Evolutionary conservation across 1,140 invertebrate genomes (phyloP), one percentile per base, ranked within the genome.

Genomic region (Hetaerina americana): DNA sequence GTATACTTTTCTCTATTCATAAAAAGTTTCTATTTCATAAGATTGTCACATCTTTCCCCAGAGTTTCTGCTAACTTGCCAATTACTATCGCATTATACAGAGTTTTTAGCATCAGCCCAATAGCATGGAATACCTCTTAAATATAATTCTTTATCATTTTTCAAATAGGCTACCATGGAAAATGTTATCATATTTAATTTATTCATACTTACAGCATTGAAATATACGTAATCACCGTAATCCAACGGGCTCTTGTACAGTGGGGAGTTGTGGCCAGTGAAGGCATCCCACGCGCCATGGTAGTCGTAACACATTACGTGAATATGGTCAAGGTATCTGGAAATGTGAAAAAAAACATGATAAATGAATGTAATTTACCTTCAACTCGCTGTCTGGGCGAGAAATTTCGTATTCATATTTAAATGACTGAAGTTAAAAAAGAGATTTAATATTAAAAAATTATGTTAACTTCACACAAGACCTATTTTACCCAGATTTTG

Each of bases 231-330:
- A 57, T 57, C 40, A 3, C 40, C 40, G 15, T 57, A 18, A 26
- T 83, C 75, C 74, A 77, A 66, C 31, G 77, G 74, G 72, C 75
- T 70, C 2, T 78, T 75, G 67, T 68, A 68, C 15, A 57, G 40
- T 18, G 40, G 40, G 22, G 92, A 87, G 77, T 94, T 94, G 25
- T 90, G 86, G 0, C 90, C 89, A 0, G 92, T 88, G 68, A 82
- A 83, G 0, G 81, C 82, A 76, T 95, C 90, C 92, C 92, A 95
- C 3, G 87, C 84, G 5, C 93, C 92, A 76, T 95, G 92, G 80
- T 93, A 95, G 81, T 96, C 93, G 77, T 95, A 95, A 72, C 89
- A 89, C 93, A 95, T 95, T 73, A 96, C 85, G 76, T 95, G 92
- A 26, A 97, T 86, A 66, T 89, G 90, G 80, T 96, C 92, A 18